Evolutionary conservation across 2,888 invertebrate genomes (phyloP).

Genomic region (Hyalella azteca): DNA sequence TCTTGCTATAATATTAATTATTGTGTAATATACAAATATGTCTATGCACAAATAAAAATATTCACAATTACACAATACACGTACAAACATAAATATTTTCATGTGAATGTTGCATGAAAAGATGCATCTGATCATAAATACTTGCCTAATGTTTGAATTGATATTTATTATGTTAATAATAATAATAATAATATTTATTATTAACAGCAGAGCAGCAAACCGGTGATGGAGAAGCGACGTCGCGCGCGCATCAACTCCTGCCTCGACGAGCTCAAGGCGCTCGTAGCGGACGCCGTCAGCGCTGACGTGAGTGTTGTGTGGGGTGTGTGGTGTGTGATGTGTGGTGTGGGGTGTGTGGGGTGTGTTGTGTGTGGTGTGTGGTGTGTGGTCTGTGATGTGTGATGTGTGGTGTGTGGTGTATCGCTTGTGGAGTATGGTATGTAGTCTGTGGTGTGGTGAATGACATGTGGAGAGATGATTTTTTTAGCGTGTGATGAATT

Average conservation of each 20-base stretch:
- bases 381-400: no score
- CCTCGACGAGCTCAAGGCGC: slow-evolving; percentile 74
- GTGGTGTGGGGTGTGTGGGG: no score
- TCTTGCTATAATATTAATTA: no score
- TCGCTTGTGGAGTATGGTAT: no score
- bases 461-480: no score
- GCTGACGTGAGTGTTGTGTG: slow-evolving; percentile 59
- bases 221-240: slow-evolving; percentile 78
- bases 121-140: background rate
- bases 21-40: background rate
- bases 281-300: slow-evolving; percentile 69
- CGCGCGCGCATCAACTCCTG: slow-evolving; percentile 78
- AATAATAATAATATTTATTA: slow-evolving; percentile 44
- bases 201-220: slow-evolving; percentile 72
- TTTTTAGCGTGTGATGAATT: no score
- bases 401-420: no score
- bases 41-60: background rate
- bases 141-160: background rate
- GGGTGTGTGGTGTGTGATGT: no score
- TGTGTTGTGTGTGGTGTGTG: no score
- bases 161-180: background rate
- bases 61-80: background rate
- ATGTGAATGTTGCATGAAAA: background rate
- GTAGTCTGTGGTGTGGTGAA: no score
- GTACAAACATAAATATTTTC: background rate